phyloP scores from a whole-genome alignment of 2,797 vertebrate genomes.

The Pteropus rufus region DNA sequence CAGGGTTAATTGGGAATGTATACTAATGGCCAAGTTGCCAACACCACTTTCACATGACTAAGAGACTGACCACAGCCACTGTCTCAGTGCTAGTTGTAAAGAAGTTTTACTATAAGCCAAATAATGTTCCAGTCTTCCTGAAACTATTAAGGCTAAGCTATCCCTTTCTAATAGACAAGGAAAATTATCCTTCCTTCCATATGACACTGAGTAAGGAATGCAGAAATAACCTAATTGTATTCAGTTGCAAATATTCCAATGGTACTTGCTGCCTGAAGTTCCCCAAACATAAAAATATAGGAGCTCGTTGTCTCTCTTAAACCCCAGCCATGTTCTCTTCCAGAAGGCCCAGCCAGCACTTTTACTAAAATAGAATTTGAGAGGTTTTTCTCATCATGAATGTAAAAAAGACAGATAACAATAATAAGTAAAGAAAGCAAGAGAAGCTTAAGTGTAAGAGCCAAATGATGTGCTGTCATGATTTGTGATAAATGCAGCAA shows the following conservation, averaged over 20 bases:
- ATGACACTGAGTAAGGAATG: not conserved
- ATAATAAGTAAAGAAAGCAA: not conserved
- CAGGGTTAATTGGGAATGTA: not conserved
- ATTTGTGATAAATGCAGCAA: not conserved
- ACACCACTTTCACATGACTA: not conserved
- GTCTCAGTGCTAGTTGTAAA: not conserved
- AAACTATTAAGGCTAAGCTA: not conserved
- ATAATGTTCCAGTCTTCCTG: not conserved
- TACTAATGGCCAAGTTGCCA: not conserved
- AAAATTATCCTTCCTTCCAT: not conserved
- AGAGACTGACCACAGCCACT: not conserved
- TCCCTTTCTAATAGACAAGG: not conserved
- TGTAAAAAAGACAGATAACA: not conserved
- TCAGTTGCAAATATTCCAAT: not conserved
- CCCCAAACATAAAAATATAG: not conserved
- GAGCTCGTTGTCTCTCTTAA: not conserved
- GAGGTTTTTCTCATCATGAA: not conserved
- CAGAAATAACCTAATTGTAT: not conserved
- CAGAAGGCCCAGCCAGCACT: not conserved
- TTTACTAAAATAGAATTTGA: not conserved
- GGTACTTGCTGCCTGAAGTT: not conserved
- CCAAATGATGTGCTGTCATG: not conserved
- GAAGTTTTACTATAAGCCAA: not conserved
- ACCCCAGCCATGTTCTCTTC: not conserved
- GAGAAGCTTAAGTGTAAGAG: not conserved